These are phyloP conservation scores for Lasioglossum baleicum DNA, from an alignment of 1,140 invertebrate genomes.

Conservation along the genomic window DNA sequence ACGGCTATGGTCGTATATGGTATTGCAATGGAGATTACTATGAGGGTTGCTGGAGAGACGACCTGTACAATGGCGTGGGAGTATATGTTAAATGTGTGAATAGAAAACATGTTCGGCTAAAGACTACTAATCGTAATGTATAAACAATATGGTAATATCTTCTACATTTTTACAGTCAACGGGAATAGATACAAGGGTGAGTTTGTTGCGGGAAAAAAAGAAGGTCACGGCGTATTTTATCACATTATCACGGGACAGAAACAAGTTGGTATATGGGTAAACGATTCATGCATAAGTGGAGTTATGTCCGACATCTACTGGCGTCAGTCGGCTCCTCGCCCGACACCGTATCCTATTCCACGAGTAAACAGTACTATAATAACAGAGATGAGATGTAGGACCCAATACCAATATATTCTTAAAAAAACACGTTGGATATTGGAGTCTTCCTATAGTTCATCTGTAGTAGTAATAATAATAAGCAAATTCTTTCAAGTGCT, in stretches of 20 bases:
- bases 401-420: too few species aligned
- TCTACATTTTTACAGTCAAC: slow-evolving; percentile 73
- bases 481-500: not conserved
- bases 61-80: slow-evolving; percentile 75
- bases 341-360: slow-evolving; percentile 81
- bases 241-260: slow-evolving; percentile 83
- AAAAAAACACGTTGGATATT: too few species aligned
- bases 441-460: too few species aligned
- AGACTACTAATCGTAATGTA: slow-evolving; percentile 25
- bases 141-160: not conserved
- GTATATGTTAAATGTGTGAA: slow-evolving; percentile 74
- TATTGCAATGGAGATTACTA: slow-evolving; percentile 81
- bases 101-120: not conserved
- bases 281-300: slow-evolving; percentile 79
- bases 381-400: not conserved
- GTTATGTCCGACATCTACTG: slow-evolving; percentile 81
- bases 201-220: slow-evolving; percentile 80
- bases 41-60: slow-evolving; percentile 79
- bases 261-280: slow-evolving; percentile 82
- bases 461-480: not conserved
- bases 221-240: slow-evolving; percentile 82
- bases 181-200: slow-evolving; percentile 84
- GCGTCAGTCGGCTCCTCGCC: slow-evolving; percentile 79
- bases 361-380: slow-evolving; percentile 67
- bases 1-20: slow-evolving; percentile 85